A percentile compares a stretch with the other conserved stretches of the same genome.
These are phyloP conservation scores for Sebastes itinus DNA, from an alignment of 2,797 vertebrate species.

Conservation along the genomic window DNA sequence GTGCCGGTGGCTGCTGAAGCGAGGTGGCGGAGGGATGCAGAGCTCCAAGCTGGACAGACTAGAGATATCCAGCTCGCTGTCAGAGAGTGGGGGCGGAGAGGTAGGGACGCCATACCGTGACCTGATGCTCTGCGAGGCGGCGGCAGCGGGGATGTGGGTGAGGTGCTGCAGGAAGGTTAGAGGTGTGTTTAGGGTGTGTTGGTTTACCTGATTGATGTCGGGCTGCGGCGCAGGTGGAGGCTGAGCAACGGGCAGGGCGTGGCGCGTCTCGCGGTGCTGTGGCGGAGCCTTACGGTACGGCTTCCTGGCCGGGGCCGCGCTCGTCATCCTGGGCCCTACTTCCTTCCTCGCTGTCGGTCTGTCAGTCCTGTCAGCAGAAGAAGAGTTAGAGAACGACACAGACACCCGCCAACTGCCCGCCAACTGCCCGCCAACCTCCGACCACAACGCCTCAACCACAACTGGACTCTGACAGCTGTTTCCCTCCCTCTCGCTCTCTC, in stretches of 20 bases:
- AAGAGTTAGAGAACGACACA: constrained; percentile 17
- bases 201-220: constrained; percentile 86
- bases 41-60: constrained; percentile 78
- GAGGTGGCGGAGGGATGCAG: constrained; percentile 45
- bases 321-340: constrained; percentile 85
- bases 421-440: constrained; percentile 11
- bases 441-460: constrained; percentile 19
- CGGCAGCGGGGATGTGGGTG: neutral
- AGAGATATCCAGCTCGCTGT: constrained; percentile 84
- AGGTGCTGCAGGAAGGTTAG: neutral
- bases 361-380: constrained; percentile 71
- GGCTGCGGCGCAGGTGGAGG: constrained; percentile 39
- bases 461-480: constrained; percentile 18
- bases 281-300: constrained; percentile 97
- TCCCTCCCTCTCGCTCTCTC: neutral
- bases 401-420: neutral
- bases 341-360: neutral
- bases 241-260: constrained; percentile 74
- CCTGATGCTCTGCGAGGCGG: neutral
- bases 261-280: constrained; percentile 92
- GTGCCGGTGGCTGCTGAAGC: constrained; percentile 7
- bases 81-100: constrained; percentile 74
- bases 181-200: constrained; percentile 36
- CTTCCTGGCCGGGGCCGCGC: constrained; percentile 88
- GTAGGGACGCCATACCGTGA: neutral